Percentiles rank a stretch among this genome's conserved stretches.
phyloP scores from a whole-genome alignment of 2,113 vertebrate genomes.

The Pyrgilauda ruficollis region DNA sequence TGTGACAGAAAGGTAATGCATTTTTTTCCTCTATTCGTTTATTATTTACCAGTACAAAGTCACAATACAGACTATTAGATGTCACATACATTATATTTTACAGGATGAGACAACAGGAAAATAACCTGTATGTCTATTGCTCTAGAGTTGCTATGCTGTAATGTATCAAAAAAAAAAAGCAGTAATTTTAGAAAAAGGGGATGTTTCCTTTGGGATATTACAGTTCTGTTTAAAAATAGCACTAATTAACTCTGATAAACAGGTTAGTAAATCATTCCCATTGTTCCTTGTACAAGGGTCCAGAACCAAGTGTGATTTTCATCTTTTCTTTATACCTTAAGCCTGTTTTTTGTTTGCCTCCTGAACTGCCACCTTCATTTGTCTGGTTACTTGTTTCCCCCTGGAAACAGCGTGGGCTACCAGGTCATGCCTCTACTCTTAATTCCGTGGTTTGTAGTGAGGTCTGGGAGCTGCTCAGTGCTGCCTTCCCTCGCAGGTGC shows the following conservation, averaged over 20 bases:
- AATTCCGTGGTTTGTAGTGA: not conserved
- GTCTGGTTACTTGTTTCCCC: not conserved
- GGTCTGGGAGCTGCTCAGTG: accelerated
- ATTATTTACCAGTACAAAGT: not conserved
- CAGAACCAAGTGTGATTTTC: not conserved
- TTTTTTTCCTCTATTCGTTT: not conserved
- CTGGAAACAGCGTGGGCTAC: not conserved
- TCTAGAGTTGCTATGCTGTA: not conserved
- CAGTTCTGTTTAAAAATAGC: not conserved
- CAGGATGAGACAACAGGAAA: not conserved
- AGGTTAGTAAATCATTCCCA: not conserved
- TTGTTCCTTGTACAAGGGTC: not conserved
- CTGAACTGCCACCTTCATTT: not conserved
- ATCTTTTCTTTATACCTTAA: not conserved
- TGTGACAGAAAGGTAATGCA: slow-evolving; percentile 7
- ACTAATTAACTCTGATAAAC: not conserved
- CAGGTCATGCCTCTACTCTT: not conserved
- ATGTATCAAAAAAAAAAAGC: not conserved
- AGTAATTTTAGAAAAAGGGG: not conserved
- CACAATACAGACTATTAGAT: not conserved
- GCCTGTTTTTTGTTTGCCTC: not conserved
- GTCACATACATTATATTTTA: not conserved
- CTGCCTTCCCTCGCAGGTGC: not conserved
- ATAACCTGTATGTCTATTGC: not conserved
- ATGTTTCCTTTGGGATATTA: not conserved